A percentile compares a stretch with the other conserved stretches of the same genome.
These are phyloP conservation scores for Didymodactylos carnosus DNA, from an alignment of 2,888 invertebrate genomes.

Conservation along the genomic window DNA sequence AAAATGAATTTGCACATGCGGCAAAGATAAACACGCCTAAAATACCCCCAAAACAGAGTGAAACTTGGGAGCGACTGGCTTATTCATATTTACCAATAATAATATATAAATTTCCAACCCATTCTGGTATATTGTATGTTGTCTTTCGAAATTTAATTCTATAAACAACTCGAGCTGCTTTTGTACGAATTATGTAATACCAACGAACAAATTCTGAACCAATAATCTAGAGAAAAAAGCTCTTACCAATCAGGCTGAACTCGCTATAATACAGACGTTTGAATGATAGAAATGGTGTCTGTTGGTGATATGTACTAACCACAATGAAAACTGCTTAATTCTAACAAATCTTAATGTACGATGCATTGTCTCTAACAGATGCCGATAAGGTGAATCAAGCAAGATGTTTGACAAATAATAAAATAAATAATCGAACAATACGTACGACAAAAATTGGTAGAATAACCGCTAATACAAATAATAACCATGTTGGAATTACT, in stretches of 20 bases:
- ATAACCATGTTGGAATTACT: not conserved
- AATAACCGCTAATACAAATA: not conserved
- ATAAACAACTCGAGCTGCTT: not conserved
- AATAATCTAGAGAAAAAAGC: not conserved
- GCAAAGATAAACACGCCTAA: not conserved
- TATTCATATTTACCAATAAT: not conserved
- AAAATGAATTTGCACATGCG: not conserved
- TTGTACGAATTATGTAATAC: not conserved
- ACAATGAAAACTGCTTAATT: too few relatives aligned
- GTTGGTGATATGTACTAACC: too few relatives aligned
- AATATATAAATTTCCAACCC: slow-evolving; percentile 5
- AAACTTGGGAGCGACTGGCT: not conserved
- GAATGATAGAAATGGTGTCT: too few relatives aligned
- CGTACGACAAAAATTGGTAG: not conserved
- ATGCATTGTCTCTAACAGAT: too few relatives aligned
- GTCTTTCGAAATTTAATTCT: not conserved
- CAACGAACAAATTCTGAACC: not conserved
- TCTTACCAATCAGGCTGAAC: too few relatives aligned
- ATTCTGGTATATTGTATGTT: slow-evolving; percentile 2
- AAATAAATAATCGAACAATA: not conserved
- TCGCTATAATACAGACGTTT: too few relatives aligned
- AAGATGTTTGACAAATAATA: too few relatives aligned
- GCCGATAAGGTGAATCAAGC: too few relatives aligned
- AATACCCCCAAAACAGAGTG: not conserved
- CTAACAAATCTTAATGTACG: too few relatives aligned